A percentile compares a stretch with the other conserved stretches of the same genome.
Conservation (phyloP, 2,797 vertebrate species). For the Oryzias dopingdopingensis region DNA sequence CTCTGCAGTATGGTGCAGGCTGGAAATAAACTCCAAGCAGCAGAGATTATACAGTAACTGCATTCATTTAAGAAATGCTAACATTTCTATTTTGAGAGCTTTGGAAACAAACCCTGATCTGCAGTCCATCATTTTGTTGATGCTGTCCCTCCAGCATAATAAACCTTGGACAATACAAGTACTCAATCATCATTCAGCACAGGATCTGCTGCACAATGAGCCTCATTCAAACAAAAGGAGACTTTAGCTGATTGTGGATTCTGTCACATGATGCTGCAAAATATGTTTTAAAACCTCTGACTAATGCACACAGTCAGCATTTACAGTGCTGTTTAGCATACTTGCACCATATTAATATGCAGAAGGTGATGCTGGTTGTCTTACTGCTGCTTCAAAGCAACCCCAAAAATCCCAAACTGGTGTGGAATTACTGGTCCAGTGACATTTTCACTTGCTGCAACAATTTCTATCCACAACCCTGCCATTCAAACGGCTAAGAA, state of each 20-base stretch:
- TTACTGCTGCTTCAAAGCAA: background rate
- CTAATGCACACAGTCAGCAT: too few relatives aligned
- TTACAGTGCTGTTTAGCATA: background rate
- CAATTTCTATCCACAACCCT: constrained; percentile 1
- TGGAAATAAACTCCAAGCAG: constrained; percentile 11
- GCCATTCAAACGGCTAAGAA: constrained; percentile 5
- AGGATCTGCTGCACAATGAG: constrained; percentile 29
- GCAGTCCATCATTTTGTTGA: constrained; percentile 11
- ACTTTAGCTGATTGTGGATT: constrained; percentile 46
- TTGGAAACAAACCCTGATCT: background rate
- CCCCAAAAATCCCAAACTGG: background rate
- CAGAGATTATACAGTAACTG: background rate
- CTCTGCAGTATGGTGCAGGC: background rate
- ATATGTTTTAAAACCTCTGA: too few relatives aligned
- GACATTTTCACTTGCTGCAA: background rate
- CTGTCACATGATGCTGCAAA: background rate
- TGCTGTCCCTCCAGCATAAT: constrained; percentile 19
- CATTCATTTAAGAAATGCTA: background rate
- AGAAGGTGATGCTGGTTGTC: background rate
- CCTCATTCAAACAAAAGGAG: constrained; percentile 35
- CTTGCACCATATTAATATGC: background rate
- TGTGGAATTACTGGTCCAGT: background rate
- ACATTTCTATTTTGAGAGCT: constrained; percentile 15
- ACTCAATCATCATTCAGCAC: constrained; percentile 21
- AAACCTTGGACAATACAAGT: constrained; percentile 34